These are phyloP conservation scores for Danionella dracula DNA, from an alignment of 2,797 vertebrate genomes.

Conservation along the genomic window DNA sequence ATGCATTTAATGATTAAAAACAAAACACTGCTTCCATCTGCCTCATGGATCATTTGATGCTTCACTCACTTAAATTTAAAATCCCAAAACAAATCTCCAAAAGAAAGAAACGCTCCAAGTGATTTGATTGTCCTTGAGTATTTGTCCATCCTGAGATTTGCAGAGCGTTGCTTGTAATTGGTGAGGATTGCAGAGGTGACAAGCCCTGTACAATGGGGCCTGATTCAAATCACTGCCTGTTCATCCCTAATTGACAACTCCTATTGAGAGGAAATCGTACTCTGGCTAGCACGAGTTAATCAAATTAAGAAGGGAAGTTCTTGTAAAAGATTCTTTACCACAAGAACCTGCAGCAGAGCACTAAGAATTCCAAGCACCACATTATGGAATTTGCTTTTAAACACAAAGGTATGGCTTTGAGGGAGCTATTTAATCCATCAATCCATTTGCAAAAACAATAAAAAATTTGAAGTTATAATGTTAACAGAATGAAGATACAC, in stretches of 20 bases:
- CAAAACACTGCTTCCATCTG: background rate
- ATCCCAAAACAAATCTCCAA: slow-evolving; percentile 51
- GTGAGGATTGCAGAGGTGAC: slow-evolving; percentile 26
- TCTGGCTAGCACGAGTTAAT: slow-evolving; percentile 32
- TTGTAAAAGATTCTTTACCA: slow-evolving; percentile 13
- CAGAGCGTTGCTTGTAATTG: slow-evolving; percentile 48
- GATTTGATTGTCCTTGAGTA: slow-evolving; percentile 42
- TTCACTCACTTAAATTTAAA: slow-evolving; percentile 45
- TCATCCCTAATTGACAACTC: slow-evolving; percentile 19
- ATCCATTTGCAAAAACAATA: background rate
- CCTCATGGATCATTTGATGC: slow-evolving; percentile 45
- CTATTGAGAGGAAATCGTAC: slow-evolving; percentile 24
- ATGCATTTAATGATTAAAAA: background rate
- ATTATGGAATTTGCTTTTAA: slow-evolving; percentile 9
- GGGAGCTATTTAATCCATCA: background rate
- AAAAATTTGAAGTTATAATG: background rate
- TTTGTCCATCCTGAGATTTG: slow-evolving; percentile 50
- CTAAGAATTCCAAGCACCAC: background rate
- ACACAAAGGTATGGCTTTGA: background rate
- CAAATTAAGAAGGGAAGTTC: slow-evolving; percentile 18
- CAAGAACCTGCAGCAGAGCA: background rate
- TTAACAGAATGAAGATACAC: background rate
- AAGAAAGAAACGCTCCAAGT: slow-evolving; percentile 20
- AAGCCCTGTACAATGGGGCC: slow-evolving; percentile 29
- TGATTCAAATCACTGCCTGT: slow-evolving; percentile 21